These are phyloP conservation scores for Orthosia gracilis DNA, from an alignment of 2,888 invertebrate genomes.

Conservation along the genomic window DNA sequence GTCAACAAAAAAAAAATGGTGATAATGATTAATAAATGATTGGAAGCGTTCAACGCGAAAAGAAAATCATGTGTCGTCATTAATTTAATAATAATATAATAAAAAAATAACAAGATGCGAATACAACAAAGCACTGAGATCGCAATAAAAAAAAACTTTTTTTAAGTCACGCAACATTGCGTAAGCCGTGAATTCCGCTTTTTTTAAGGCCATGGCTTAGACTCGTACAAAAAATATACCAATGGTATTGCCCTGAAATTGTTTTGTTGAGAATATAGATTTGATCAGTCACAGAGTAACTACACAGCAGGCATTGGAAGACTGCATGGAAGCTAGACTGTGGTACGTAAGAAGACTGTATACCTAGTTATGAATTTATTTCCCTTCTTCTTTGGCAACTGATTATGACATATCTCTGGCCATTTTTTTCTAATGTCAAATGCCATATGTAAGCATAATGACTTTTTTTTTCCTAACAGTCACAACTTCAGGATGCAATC, in stretches of 20 bases:
- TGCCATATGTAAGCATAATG: too few relatives aligned
- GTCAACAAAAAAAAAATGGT: conserved; percentile 4
- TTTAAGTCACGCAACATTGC: conserved; percentile 20
- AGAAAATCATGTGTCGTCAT: conserved; percentile 42
- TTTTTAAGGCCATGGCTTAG: conserved; percentile 15
- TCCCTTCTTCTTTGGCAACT: too few relatives aligned
- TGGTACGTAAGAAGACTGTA: neutral
- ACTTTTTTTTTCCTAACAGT: neutral
- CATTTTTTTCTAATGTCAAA: too few relatives aligned
- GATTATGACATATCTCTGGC: too few relatives aligned
- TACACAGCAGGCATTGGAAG: neutral
- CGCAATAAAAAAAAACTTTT: conserved; percentile 39
- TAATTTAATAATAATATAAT: conserved; percentile 19
- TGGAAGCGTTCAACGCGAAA: conserved; percentile 53
- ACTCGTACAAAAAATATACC: neutral
- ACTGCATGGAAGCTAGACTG: neutral
- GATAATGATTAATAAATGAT: conserved; percentile 31
- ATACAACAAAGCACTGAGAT: conserved; percentile 67
- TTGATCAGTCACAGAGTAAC: neutral
- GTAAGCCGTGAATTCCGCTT: conserved; percentile 11
- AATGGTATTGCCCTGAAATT: neutral
- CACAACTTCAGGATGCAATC: neutral
- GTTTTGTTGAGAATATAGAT: neutral
- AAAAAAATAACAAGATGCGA: conserved; percentile 50
- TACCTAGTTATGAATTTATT: too few relatives aligned